Base-by-base conservation (phyloP, 2,113 vertebrate species). In the Dunckerocampus dactyliophorus region DNA sequence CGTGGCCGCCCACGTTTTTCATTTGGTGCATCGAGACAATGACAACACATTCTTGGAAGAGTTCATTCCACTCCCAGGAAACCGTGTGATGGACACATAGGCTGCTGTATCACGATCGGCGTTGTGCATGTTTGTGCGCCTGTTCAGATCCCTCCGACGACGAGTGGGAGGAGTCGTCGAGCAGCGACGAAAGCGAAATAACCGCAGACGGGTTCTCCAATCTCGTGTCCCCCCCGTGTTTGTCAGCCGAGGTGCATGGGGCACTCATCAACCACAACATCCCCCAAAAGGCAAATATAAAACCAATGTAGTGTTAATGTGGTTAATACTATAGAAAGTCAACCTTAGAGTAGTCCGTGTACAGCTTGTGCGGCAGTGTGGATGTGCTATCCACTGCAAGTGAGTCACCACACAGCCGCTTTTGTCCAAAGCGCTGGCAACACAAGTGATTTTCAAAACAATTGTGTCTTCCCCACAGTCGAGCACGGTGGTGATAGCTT, bases 111-210 rank as follows among this genome's bases (percentile, higher is more conserved):
- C 28, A 17, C 6, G 17, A 14, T 10, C 24, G 16, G 13, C 52
- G 21, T 16, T 10, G 1, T 34, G 5, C 21, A 3, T 56, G 21
- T 53, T 6, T 21, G 13, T 49, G 14, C 24, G 28, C 19, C 60
- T n/a, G 12, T 79, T 28, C 0, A 95, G 96, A 97, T 66, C 91
- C 93, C 0, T 96, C 95, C 0, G 96, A 98, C 47, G 95, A 97
- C 0, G 95, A 98, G 63, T 99, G 96, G 96, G 97, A 99, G 62
- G 95, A 95, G 21, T 86, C 92, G 17, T 97, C 95, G 4, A 99
- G 97, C 89, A 95, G 95, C 9, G 96, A 98, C 7, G 97, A 98
- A 71, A 95, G 95, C 0, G 96, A 98, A 51, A 49, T 87, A 7
- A 90, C 92, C 64, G 86, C 93, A 34, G 95, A 98, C 6, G 90